Percentiles rank a stretch among this genome's conserved stretches.
Conservation (phyloP, 2,797 vertebrate genomes). For the Siniperca obscura region DNA sequence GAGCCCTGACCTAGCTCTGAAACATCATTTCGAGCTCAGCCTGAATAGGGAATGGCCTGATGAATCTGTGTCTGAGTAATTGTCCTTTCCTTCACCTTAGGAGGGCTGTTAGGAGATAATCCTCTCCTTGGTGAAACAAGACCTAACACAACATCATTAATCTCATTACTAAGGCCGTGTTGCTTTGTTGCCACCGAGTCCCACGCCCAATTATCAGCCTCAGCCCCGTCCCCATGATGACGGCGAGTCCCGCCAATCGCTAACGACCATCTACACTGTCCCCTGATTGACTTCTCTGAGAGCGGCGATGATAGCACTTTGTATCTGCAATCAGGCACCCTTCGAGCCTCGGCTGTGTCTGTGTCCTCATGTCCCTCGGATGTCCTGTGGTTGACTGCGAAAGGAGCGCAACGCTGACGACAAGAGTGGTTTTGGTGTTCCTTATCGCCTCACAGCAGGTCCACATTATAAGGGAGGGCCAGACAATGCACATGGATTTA, state of each 20-base stretch:
- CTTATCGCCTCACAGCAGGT: conserved; percentile 74
- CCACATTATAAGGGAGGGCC: conserved; percentile 17
- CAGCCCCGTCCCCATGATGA: conserved; percentile 54
- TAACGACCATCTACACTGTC: conserved; percentile 57
- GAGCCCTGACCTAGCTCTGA: conserved; percentile 64
- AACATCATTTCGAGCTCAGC: conserved; percentile 64
- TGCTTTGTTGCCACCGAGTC: conserved; percentile 75
- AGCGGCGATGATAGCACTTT: background rate
- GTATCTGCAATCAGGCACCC: conserved; percentile 28
- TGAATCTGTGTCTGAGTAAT: conserved; percentile 76
- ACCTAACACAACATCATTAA: conserved; percentile 83
- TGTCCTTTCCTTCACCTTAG: conserved; percentile 81
- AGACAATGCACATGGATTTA: conserved; percentile 60
- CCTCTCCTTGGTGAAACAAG: conserved; percentile 80
- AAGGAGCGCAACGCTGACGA: conserved; percentile 52
- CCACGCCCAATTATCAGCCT: conserved; percentile 80
- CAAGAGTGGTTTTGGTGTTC: conserved; percentile 28
- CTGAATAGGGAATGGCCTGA: conserved; percentile 63
- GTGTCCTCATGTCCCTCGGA: conserved; percentile 31
- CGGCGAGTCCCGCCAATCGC: conserved; percentile 44
- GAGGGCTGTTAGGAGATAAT: conserved; percentile 78
- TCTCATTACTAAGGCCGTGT: conserved; percentile 77
- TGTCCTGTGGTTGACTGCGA: conserved; percentile 36
- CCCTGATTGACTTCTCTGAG: conserved; percentile 62
- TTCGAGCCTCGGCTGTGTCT: background rate